Percentiles rank a stretch among this genome's conserved stretches.
phyloP scores from a whole-genome alignment of 2,888 invertebrate species.

The Aquatica leii region DNA sequence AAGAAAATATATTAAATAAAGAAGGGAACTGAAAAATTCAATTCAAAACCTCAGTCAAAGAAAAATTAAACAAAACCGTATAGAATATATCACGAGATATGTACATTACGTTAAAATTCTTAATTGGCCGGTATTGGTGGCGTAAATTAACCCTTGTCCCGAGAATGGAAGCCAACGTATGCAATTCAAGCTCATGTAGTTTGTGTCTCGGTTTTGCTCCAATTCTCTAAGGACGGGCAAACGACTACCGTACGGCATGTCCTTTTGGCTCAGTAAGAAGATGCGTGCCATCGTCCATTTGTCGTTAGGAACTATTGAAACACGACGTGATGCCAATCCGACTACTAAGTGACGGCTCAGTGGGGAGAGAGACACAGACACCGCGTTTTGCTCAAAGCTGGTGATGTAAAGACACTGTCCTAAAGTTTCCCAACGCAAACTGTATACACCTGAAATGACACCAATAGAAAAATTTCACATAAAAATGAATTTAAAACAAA shows the following conservation, averaged over 20 bases:
- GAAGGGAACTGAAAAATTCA: conserved; percentile 4
- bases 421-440: conserved; percentile 75
- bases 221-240: conserved; percentile 70
- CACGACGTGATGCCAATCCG: conserved; percentile 75
- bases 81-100: conserved; percentile 14
- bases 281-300: conserved; percentile 62
- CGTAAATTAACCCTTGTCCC: conserved; percentile 86
- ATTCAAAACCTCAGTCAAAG: conserved; percentile 11
- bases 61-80: neutral
- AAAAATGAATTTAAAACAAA: conserved; percentile 44
- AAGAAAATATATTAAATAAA: conserved; percentile 3
- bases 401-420: conserved; percentile 83
- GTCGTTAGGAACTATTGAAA: conserved; percentile 66
- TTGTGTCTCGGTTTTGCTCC: conserved; percentile 70
- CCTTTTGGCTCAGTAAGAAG: conserved; percentile 58
- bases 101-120: conserved; percentile 67
- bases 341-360: conserved; percentile 80
- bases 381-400: conserved; percentile 79
- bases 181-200: conserved; percentile 81
- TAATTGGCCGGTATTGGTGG: conserved; percentile 84
- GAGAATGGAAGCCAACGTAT: conserved; percentile 84
- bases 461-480: neutral
- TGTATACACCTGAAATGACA: conserved; percentile 73
- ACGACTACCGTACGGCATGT: conserved; percentile 49
- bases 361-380: conserved; percentile 87